Percentiles rank a stretch among this genome's conserved stretches.
Conservation (phyloP, 2,888 invertebrate species). For the Mesochorus sp. region DNA sequence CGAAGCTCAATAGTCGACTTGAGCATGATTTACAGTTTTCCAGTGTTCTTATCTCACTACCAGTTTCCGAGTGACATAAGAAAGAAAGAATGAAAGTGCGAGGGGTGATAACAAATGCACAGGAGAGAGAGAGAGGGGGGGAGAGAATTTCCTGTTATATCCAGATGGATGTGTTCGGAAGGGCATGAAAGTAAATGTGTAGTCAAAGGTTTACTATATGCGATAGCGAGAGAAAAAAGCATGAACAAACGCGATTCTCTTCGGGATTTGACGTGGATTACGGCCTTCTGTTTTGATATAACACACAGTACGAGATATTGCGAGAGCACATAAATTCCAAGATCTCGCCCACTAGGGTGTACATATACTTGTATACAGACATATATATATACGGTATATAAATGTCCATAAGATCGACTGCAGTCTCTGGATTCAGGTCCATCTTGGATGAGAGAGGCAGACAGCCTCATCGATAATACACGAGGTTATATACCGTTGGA, state of each 20-base stretch:
- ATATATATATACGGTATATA: neutral
- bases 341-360: neutral
- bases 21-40: too few relatives aligned
- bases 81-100: too few relatives aligned
- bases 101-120: too few relatives aligned
- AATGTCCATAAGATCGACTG: constrained; percentile 34
- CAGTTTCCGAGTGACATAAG: too few relatives aligned
- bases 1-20: too few relatives aligned
- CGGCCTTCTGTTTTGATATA: neutral
- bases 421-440: constrained; percentile 30
- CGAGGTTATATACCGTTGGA: constrained; percentile 4
- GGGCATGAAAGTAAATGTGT: too few relatives aligned
- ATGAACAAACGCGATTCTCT: neutral
- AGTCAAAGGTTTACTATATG: neutral
- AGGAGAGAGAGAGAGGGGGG: too few relatives aligned
- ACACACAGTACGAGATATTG: neutral
- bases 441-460: constrained; percentile 5
- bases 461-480: constrained; percentile 38
- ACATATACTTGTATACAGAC: neutral
- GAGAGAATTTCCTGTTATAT: too few relatives aligned
- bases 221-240: neutral
- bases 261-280: neutral
- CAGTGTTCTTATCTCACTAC: too few relatives aligned
- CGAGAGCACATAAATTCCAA: constrained; percentile 41
- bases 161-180: too few relatives aligned